Conservation (phyloP, 2,113 vertebrate genomes). For the Eira barbara region DNA sequence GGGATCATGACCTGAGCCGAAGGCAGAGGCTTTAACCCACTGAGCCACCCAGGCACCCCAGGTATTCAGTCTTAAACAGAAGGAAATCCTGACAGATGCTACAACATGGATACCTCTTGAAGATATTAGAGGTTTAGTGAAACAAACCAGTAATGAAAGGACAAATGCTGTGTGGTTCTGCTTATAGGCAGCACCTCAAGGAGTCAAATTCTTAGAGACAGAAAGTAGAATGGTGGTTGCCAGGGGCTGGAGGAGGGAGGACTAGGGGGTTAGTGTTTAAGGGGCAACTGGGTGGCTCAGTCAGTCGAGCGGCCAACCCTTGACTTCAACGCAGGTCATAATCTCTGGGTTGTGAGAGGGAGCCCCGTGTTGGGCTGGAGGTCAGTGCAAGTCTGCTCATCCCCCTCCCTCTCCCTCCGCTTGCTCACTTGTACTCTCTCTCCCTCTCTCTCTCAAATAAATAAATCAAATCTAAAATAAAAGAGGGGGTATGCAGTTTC, state of each 20-base stretch:
- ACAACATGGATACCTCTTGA: background rate
- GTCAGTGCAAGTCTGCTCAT: background rate
- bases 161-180: background rate
- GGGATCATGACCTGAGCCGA: too few relatives aligned
- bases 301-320: background rate
- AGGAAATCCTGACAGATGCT: background rate
- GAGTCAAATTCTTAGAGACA: background rate
- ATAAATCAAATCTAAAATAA: background rate
- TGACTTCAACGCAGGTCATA: background rate
- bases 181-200: background rate
- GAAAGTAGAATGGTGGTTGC: background rate
- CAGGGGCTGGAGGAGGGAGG: background rate
- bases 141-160: background rate
- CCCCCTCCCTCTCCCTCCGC: background rate
- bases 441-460: background rate
- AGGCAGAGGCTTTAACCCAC: too few relatives aligned
- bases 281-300: background rate
- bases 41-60: too few relatives aligned
- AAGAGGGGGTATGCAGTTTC: background rate
- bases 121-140: background rate
- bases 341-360: background rate
- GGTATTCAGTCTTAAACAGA: background rate
- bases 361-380: fast-evolving
- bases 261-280: background rate
- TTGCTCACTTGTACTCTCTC: background rate